Evolutionary conservation across 2,888 invertebrate species (phyloP).

Genomic region (Empis livida): DNA sequence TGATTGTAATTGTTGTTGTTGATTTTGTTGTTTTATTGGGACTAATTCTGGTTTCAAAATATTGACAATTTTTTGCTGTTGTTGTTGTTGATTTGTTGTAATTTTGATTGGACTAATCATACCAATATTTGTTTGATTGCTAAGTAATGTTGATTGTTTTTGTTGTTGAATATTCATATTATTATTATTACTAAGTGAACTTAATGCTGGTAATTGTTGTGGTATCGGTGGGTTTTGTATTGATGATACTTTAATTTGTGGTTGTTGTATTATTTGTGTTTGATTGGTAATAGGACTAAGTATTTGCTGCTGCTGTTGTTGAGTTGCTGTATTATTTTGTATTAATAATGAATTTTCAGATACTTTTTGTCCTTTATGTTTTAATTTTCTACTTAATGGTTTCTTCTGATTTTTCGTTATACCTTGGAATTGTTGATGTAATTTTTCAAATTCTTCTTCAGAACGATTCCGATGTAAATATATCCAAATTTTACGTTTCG

Average conservation of each 20-base stretch:
- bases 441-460: conserved; percentile 48
- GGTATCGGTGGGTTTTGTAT: background rate
- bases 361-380: conserved; percentile 14
- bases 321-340: background rate
- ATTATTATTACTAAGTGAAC: conserved; percentile 3
- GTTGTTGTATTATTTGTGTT: background rate
- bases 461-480: conserved; percentile 69
- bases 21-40: conserved; percentile 6
- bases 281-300: background rate
- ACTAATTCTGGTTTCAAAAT: conserved; percentile 12
- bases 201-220: conserved; percentile 7
- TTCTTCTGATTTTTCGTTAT: conserved; percentile 42
- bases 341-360: background rate
- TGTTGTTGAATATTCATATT: background rate
- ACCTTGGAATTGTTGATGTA: conserved; percentile 54
- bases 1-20: background rate
- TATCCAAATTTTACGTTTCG: conserved; percentile 88
- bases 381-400: conserved; percentile 22
- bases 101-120: conserved; percentile 15
- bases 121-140: conserved; percentile 8
- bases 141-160: conserved; percentile 9
- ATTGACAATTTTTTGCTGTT: conserved; percentile 27
- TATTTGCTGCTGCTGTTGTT: background rate
- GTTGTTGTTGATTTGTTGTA: conserved; percentile 26
- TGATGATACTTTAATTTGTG: background rate